Conservation (phyloP, 2,888 invertebrate genomes). For the Mesoligia furuncula region DNA sequence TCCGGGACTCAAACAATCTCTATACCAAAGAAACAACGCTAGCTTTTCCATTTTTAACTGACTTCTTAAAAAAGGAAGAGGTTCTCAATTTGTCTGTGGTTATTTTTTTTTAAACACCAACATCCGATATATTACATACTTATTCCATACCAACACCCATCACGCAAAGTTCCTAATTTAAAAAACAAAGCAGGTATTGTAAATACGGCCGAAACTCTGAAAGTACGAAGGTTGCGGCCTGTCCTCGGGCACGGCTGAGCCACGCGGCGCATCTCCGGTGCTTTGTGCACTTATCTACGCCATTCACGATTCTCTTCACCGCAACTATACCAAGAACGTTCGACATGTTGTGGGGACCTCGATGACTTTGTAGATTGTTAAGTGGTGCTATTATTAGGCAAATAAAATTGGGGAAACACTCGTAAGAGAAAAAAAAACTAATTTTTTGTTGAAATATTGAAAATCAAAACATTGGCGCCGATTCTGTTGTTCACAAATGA, state of each 20-base stretch:
- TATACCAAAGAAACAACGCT: background rate
- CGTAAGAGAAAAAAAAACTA: background rate
- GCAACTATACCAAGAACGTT: conserved; percentile 68
- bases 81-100: background rate
- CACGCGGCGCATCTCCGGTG: conserved; percentile 85
- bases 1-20: too few relatives aligned
- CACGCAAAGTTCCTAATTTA: conserved; percentile 37
- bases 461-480: too few relatives aligned
- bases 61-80: background rate
- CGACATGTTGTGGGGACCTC: conserved; percentile 65
- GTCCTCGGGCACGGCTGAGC: conserved; percentile 75
- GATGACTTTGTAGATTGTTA: conserved; percentile 62
- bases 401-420: conserved; percentile 1
- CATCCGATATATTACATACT: background rate
- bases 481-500: too few relatives aligned
- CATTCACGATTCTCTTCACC: conserved; percentile 88
- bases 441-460: too few relatives aligned
- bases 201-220: conserved; percentile 71
- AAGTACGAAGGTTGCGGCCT: conserved; percentile 75
- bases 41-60: background rate
- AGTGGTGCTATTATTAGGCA: conserved; percentile 7
- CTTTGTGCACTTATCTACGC: conserved; percentile 88
- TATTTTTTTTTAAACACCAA: background rate
- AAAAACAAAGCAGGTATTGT: conserved; percentile 52
- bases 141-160: background rate